Conservation (phyloP, 1,140 invertebrate species). For the Hesperophylax magnus region DNA sequence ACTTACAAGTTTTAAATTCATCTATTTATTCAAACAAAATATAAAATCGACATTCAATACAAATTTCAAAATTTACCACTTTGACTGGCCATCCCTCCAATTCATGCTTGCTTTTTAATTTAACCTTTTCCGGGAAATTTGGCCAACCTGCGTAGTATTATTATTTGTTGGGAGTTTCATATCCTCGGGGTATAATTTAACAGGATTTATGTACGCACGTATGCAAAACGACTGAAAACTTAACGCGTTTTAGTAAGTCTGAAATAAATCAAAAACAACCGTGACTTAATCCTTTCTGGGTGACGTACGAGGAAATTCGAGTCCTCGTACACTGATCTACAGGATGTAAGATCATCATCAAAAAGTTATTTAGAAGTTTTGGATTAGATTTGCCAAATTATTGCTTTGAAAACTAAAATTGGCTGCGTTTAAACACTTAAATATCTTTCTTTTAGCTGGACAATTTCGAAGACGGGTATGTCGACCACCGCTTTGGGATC, state of each 20-base stretch:
- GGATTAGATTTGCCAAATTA: too few species aligned
- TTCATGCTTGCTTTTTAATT: neutral
- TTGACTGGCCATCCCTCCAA: neutral
- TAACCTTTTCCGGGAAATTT: neutral
- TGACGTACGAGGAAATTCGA: slow-evolving; percentile 4
- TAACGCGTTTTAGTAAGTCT: slow-evolving; percentile 29
- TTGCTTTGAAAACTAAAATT: too few species aligned
- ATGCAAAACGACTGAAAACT: slow-evolving; percentile 31
- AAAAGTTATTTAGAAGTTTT: too few species aligned
- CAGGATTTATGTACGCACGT: slow-evolving; percentile 29
- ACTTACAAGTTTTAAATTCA: too few species aligned
- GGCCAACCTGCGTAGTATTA: neutral
- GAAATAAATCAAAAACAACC: slow-evolving; percentile 29
- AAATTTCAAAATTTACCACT: too few species aligned
- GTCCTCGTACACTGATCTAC: neutral
- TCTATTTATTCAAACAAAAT: too few species aligned
- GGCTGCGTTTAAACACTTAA: too few species aligned
- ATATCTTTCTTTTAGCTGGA: too few species aligned
- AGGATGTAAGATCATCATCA: too few species aligned
- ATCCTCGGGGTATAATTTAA: slow-evolving; percentile 6
- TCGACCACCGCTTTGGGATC: too few species aligned
- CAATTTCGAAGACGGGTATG: too few species aligned
- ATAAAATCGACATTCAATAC: too few species aligned
- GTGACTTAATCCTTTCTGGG: slow-evolving; percentile 25
- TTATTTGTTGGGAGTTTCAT: neutral